phyloP scores from a whole-genome alignment of 2,113 vertebrate genomes.

The Prolemur simus region DNA sequence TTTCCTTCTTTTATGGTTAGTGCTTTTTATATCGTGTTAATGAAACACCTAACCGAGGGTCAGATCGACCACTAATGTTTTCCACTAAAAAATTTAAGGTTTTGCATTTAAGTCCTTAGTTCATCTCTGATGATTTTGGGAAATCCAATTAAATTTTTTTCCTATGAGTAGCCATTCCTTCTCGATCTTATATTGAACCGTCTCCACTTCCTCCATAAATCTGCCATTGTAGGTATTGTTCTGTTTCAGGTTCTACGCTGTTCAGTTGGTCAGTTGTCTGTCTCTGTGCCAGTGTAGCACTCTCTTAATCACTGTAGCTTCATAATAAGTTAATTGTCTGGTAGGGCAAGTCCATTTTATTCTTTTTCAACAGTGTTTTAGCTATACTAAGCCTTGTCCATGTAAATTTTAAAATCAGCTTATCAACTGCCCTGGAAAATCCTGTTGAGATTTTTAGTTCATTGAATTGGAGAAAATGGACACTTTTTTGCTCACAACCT shows the following conservation, averaged over 20 bases:
- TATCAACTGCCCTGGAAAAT: not conserved
- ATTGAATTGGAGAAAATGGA: not conserved
- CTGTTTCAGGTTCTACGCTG: not conserved
- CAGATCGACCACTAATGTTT: not conserved
- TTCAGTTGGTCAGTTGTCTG: not conserved
- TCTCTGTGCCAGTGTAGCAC: not conserved
- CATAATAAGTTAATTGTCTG: not conserved
- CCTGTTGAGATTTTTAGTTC: not conserved
- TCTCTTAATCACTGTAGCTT: not conserved
- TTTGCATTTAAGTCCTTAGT: not conserved
- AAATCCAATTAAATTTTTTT: not conserved
- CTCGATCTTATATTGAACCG: not conserved
- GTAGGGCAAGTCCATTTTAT: not conserved
- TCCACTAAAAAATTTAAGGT: not conserved
- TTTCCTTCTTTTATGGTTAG: not conserved
- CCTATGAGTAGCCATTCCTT: not conserved
- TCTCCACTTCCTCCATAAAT: not conserved
- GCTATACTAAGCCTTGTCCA: not conserved
- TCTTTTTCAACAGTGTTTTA: not conserved
- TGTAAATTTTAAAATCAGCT: not conserved
- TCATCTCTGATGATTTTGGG: not conserved
- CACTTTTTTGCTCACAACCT: not conserved
- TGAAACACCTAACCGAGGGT: not conserved
- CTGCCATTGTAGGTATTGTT: not conserved
- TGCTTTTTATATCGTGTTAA: not conserved